phyloP scores from a whole-genome alignment of 1,140 invertebrate species.

The Brachionus sp. region DNA sequence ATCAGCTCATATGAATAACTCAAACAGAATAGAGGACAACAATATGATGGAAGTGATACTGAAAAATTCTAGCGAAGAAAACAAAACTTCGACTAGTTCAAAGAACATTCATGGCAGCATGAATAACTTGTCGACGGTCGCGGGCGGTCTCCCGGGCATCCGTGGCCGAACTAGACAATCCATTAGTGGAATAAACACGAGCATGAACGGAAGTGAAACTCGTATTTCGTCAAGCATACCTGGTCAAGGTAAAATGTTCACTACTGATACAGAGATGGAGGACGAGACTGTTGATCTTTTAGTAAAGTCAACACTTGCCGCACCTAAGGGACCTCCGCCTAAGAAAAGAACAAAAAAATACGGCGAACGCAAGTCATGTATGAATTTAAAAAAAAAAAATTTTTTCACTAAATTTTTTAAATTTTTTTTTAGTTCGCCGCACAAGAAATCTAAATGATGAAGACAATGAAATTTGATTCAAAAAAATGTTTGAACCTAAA shows the following conservation, averaged over 20 bases:
- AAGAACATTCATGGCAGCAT: conserved; percentile 6
- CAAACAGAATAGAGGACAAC: conserved; percentile 21
- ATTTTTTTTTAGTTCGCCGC: conserved; percentile 8
- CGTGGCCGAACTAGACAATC: conserved; percentile 40
- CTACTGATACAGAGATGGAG: conserved; percentile 43
- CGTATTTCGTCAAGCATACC: conserved; percentile 23
- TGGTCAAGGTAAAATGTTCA: conserved; percentile 42
- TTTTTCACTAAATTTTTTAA: not conserved
- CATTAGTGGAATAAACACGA: conserved; percentile 5
- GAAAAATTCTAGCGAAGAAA: not conserved
- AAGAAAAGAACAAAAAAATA: conserved; percentile 45
- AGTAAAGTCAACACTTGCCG: conserved; percentile 10
- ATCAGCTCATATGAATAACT: not conserved
- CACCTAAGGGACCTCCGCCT: conserved; percentile 19
- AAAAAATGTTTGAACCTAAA: not conserved
- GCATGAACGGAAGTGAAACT: conserved; percentile 5
- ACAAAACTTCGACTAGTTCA: not conserved
- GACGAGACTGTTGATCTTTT: conserved; percentile 43
- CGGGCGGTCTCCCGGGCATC: conserved; percentile 33
- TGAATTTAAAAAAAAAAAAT: not conserved
- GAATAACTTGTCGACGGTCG: not conserved
- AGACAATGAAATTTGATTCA: conserved; percentile 27
- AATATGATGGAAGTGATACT: conserved; percentile 41
- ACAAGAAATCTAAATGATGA: conserved; percentile 39
- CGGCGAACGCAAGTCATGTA: conserved; percentile 43